Conservation (phyloP, 2,797 vertebrate genomes). For the Balearica regulorum region DNA sequence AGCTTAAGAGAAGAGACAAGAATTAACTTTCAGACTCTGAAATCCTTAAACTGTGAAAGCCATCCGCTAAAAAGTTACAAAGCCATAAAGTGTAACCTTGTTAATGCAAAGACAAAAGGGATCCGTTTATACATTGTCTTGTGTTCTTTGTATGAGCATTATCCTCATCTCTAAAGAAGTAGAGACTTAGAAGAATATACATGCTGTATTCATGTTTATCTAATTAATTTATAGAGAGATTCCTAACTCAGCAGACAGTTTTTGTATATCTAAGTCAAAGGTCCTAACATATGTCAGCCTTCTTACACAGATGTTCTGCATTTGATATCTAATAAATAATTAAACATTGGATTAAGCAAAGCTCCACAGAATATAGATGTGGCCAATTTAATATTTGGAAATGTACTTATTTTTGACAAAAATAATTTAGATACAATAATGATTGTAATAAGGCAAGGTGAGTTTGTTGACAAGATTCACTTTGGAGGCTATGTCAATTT, state of each 20-base stretch:
- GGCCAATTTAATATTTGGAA: neutral
- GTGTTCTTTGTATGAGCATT: neutral
- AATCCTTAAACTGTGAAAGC: slow-evolving; percentile 3
- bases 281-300: slow-evolving; percentile 51
- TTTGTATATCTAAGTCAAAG: slow-evolving; percentile 49
- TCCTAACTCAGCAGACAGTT: slow-evolving; percentile 46
- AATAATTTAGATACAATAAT: neutral
- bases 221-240: slow-evolving; percentile 53
- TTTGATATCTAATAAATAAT: slow-evolving; percentile 62
- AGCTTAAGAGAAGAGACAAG: neutral
- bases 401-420: neutral
- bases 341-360: slow-evolving; percentile 1
- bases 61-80: neutral
- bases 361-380: neutral
- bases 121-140: neutral
- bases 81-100: neutral
- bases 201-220: slow-evolving; percentile 34
- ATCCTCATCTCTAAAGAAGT: slow-evolving; percentile 27
- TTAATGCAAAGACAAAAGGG: slow-evolving; percentile 12
- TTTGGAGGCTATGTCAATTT: neutral
- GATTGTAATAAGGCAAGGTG: neutral
- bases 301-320: slow-evolving; percentile 46
- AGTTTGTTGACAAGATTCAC: neutral
- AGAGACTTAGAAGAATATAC: slow-evolving; percentile 7
- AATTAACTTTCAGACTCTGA: neutral